phyloP scores from a whole-genome alignment of 2,888 invertebrate genomes.

The Stictocephala bisonia region DNA sequence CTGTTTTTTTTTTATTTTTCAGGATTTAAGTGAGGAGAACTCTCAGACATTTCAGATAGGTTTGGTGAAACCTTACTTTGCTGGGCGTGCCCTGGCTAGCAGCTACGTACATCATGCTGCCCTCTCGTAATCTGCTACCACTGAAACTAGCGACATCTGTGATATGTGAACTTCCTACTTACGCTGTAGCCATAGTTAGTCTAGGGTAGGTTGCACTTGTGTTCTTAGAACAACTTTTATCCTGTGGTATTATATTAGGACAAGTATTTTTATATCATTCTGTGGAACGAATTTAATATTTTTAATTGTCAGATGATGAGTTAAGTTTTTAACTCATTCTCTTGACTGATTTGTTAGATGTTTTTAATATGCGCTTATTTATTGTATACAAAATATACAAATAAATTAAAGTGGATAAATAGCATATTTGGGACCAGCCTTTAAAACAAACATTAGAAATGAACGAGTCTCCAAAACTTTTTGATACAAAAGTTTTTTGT shows the following conservation, averaged over 20 bases:
- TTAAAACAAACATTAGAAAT: no score
- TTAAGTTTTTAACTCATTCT: no score
- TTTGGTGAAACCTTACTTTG: constrained; percentile 24
- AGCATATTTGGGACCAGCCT: no score
- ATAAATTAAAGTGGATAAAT: no score
- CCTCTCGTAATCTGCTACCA: background rate
- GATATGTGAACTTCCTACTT: constrained; percentile 29
- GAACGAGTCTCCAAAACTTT: no score
- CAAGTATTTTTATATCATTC: no score
- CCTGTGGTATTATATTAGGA: constrained; percentile 5
- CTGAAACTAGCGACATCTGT: background rate
- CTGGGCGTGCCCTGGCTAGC: background rate
- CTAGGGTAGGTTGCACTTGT: constrained; percentile 1
- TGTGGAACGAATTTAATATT: no score
- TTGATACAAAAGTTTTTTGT: no score
- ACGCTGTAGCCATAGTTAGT: constrained; percentile 5
- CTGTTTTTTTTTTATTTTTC: background rate
- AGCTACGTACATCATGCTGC: background rate
- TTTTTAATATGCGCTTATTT: no score
- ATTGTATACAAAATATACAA: no score
- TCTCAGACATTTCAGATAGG: constrained; percentile 17
- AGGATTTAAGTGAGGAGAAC: background rate
- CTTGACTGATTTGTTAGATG: no score
- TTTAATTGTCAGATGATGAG: no score
- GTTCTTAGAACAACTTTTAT: background rate